These are phyloP conservation scores for Mya arenaria DNA, from an alignment of 1,140 invertebrate species.

Conservation along the genomic window DNA sequence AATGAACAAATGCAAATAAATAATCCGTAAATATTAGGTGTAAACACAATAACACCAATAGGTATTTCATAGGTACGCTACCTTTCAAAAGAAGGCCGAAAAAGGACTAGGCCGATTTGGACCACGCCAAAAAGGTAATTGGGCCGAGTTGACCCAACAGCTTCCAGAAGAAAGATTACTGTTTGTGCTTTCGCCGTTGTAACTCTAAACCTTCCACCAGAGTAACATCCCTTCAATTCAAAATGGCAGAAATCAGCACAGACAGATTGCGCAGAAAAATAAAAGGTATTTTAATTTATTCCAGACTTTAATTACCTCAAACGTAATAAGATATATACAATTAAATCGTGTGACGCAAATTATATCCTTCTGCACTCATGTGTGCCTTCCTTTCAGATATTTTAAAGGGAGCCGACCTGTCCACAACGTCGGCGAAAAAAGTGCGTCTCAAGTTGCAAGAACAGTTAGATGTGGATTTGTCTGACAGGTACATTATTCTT, in stretches of 20 bases:
- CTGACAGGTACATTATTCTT: constrained; percentile 80
- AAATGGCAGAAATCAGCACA: constrained; percentile 34
- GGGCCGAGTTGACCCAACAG: too few relatives aligned
- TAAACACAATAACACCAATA: too few relatives aligned
- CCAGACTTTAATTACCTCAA: neutral
- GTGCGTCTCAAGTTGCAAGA: constrained; percentile 93
- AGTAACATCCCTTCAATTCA: constrained; percentile 9
- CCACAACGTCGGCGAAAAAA: constrained; percentile 92
- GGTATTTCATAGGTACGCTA: too few relatives aligned
- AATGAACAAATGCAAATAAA: too few relatives aligned
- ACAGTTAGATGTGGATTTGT: constrained; percentile 89
- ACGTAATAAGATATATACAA: neutral
- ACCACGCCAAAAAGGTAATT: too few relatives aligned
- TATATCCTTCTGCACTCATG: too few relatives aligned
- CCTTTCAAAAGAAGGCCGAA: too few relatives aligned
- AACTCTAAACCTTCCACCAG: too few relatives aligned
- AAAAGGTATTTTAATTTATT: constrained; percentile 23
- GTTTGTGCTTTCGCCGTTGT: too few relatives aligned
- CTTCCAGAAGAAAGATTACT: too few relatives aligned
- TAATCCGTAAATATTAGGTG: too few relatives aligned
- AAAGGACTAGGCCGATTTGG: too few relatives aligned
- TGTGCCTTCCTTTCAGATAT: constrained; percentile 85
- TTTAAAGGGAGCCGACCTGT: constrained; percentile 92
- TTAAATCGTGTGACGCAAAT: neutral
- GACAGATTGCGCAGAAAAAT: constrained; percentile 38